These are phyloP conservation scores for Lamellibrachia luymesi DNA, from an alignment of 1,140 invertebrate species.

Conservation along the genomic window DNA sequence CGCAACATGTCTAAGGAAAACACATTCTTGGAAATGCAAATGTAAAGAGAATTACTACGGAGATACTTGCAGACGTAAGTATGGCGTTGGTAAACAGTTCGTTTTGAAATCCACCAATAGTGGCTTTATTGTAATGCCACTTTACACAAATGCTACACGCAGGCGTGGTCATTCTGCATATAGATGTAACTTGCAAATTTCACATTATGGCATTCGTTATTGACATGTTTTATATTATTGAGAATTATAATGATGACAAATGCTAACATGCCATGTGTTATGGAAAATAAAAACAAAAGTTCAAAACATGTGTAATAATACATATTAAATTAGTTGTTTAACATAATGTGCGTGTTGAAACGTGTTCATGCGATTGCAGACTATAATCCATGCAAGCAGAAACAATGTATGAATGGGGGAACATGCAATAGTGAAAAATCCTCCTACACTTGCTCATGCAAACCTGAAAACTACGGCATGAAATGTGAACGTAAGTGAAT, in stretches of 20 bases:
- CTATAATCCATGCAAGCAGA: background rate
- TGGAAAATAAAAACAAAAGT: background rate
- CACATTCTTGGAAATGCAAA: background rate
- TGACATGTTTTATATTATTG: background rate
- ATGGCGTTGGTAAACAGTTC: background rate
- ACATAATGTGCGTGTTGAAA: background rate
- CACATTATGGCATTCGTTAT: background rate
- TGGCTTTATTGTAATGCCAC: too few species aligned
- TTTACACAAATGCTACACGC: too few species aligned
- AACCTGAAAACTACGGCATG: background rate
- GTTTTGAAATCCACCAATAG: too few species aligned
- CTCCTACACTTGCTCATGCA: background rate
- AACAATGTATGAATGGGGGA: background rate
- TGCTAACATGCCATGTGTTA: background rate
- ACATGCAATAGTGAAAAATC: background rate
- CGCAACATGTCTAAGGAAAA: background rate
- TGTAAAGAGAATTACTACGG: background rate
- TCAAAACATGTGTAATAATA: background rate
- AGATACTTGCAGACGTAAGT: background rate
- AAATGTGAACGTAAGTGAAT: background rate
- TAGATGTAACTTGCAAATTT: background rate
- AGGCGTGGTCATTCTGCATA: too few species aligned
- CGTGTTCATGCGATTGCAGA: background rate
- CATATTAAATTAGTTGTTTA: background rate
- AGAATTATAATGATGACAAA: background rate